These are phyloP conservation scores for Petroica traversi DNA, from an alignment of 2,113 vertebrate species.

Conservation along the genomic window DNA sequence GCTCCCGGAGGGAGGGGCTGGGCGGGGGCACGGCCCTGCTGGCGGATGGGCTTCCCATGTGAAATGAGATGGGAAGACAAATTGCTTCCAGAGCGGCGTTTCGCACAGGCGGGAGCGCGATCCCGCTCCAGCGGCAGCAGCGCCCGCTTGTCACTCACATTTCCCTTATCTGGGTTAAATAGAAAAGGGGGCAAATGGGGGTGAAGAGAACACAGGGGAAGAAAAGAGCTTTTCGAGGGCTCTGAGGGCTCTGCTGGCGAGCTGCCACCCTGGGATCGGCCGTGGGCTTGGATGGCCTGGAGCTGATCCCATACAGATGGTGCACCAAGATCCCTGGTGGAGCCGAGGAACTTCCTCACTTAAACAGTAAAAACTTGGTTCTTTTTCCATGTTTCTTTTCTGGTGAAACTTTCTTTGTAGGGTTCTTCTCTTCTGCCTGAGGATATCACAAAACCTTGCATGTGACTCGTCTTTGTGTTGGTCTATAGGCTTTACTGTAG, in stretches of 20 bases:
- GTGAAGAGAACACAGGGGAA: not conserved
- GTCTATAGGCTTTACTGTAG: not conserved
- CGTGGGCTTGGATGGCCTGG: not conserved
- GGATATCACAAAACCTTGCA: not conserved
- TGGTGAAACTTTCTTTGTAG: not conserved
- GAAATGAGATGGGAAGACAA: conserved; percentile 15
- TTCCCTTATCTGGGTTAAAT: conserved; percentile 24
- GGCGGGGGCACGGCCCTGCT: not conserved
- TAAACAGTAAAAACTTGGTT: not conserved
- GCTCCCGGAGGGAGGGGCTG: not conserved
- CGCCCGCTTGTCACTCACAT: not conserved
- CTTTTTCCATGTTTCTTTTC: not conserved
- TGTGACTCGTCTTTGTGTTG: not conserved
- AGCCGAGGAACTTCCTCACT: fast-evolving
- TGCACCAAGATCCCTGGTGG: not conserved
- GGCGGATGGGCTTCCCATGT: conserved; percentile 11
- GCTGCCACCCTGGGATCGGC: not conserved
- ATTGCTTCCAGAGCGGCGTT: not conserved
- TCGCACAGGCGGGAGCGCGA: not conserved
- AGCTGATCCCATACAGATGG: not conserved
- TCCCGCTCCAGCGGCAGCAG: not conserved
- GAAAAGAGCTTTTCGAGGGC: not conserved
- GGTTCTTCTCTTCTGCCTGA: not conserved
- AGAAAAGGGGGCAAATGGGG: not conserved
- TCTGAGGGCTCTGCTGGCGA: fast-evolving